phyloP scores from a whole-genome alignment of 2,113 vertebrate species.

The Pygathrix nemaeus region DNA sequence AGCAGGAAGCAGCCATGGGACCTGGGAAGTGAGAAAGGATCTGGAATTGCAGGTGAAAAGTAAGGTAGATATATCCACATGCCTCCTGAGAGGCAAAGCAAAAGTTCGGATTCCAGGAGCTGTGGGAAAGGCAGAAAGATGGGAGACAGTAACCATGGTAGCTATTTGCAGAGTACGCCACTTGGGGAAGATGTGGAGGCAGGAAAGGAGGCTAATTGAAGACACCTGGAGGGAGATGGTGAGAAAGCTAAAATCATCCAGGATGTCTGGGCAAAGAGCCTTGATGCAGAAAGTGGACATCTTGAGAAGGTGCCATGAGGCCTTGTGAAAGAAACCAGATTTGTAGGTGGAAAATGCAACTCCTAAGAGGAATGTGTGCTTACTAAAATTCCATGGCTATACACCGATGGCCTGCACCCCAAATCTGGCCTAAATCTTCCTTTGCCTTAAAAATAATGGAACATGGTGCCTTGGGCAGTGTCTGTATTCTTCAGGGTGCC shows the following conservation, averaged over 20 bases:
- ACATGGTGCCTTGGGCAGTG: background rate
- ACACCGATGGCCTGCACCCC: background rate
- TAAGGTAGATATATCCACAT: too few relatives aligned
- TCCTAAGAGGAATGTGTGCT: background rate
- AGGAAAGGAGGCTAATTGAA: background rate
- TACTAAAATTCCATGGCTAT: background rate
- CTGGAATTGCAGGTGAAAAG: background rate
- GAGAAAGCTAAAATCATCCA: background rate
- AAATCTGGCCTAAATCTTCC: background rate
- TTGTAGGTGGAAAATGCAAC: background rate
- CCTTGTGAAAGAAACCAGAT: background rate
- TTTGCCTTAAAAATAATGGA: background rate
- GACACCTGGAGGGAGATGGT: background rate
- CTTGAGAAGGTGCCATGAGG: background rate
- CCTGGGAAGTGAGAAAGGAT: background rate
- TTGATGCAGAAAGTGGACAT: background rate
- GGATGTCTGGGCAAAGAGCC: background rate
- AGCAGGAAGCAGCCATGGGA: background rate
- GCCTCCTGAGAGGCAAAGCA: background rate
- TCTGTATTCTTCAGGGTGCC: background rate
- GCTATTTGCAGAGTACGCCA: fast-evolving
- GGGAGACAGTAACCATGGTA: background rate
- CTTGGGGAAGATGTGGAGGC: background rate
- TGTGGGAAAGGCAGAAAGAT: background rate
- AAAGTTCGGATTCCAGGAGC: background rate